Base-by-base conservation (phyloP, 2,888 invertebrate species). In the Platerodrilus igneus region DNA sequence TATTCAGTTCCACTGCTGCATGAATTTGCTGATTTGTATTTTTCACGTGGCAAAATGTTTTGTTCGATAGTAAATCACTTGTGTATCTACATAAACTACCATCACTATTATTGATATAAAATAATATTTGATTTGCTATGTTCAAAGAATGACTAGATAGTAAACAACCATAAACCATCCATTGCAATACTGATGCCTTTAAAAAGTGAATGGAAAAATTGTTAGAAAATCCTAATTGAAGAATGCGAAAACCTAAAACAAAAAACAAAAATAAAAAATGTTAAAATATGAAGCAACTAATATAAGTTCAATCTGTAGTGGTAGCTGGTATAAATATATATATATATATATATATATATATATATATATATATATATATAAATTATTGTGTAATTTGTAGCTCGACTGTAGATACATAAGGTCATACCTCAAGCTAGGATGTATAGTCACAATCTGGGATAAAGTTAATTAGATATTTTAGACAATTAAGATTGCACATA, bases 171-270 rank as follows among this genome's bases (percentile, higher is more conserved):
- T 28, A 46, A 32, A 33, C 28, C 23, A 30, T 23, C 57, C 58
- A 58, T 8, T 50, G 50, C 17, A 59, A 39, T 13, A 57, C 14
- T 2, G 52, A 45, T 25, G 51, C 43, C 41, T 52, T 57, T 29
- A 53, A 6, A 4, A 44, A 26, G 27, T 46, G 31, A n/a, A 50
- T 26, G 9, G 47, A 13, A 30, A 39, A 37, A 27, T 26, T 16
- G 14, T 40, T 36, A 19, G 17, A 28, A 32, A 34, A 25, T 34
- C 30, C 37, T 19, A 28, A 16, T 2, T 3, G 4, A 4, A 44
- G 10, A 14, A 44, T 19, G 3, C n/a, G 1, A 18, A 29, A 28
- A 46, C 51, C 52, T 52, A 18, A 23, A 49, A 45, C 10, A 23
- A 11, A 15, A 13, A 13, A 31, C 14, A 9, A 28, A 10, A 11